Evolutionary conservation across 2,888 invertebrate genomes (phyloP), one percentile per base, ranked within the genome.

Genomic region (Drosophila helvetica): DNA sequence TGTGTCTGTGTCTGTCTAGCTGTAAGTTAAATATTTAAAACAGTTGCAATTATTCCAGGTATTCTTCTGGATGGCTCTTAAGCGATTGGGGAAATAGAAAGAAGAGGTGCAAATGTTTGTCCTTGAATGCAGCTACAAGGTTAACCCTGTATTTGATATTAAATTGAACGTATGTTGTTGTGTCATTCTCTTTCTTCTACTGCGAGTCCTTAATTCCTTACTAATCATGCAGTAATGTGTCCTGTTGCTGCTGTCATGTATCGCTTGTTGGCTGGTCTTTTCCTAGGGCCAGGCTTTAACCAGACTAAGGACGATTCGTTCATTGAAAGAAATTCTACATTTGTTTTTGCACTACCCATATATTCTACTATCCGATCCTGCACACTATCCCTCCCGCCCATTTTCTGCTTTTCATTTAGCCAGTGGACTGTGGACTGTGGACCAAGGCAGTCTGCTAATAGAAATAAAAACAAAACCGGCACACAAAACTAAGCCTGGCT

Each of bases 401-500:
- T 64, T 38, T 64, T 69, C 69, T 68, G 64, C 85, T 74, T 86
- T 83, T 86, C 82, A 81, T 86, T 84, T 84, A 75, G 77, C 81
- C 67, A 74, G 76, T 72, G 72, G 84, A 66, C 76, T 64, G 74
- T 72, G 72, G 84, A 66, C 76, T 63, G 76, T 66, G 72, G 86
- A 66, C 74, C 73, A 75, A 78, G 79, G 81, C 65, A 73, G 71
- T 79, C 80, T 81, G 82, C 87, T 83, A 83, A 83, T 83, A 87
- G 83, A 83, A 83, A 83, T 85, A 87, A 84, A 83, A 87, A 77
- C 82, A 85, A 75, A 60, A 87, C 75, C 79, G 74, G 76, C 76
- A 75, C 86, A 80, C 63, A 84, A 84, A 82, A 85, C 83, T 83
- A 87, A 83, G 87, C 87, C 82, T 71, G 72, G 87, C 82, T 83